A percentile compares a stretch with the other conserved stretches of the same genome.
Evolutionary conservation across 2,797 vertebrate genomes (phyloP).

Genomic region (Darevskia mixta): DNA sequence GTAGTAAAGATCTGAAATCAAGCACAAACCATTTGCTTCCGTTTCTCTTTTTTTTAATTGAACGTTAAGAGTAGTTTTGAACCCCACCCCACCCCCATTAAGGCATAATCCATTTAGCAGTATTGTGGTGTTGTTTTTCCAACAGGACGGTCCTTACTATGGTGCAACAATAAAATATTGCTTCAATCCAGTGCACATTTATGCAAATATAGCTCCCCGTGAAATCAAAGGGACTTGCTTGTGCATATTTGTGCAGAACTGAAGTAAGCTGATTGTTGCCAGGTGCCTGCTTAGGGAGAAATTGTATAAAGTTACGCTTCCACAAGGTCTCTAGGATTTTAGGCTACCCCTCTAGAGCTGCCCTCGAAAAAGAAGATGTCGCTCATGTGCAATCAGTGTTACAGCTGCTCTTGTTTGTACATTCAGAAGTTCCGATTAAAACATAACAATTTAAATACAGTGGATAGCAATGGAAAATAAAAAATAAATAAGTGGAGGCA

Average conservation of each 20-base stretch:
- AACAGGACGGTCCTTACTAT: not conserved
- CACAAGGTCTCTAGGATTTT: constrained; percentile 17
- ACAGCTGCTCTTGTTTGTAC: constrained; percentile 37
- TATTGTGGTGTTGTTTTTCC: constrained; percentile 10
- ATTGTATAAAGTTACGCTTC: constrained; percentile 20
- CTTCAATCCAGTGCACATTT: not conserved
- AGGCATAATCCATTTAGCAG: constrained; percentile 4
- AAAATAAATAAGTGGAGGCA: not conserved
- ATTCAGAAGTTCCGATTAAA: constrained; percentile 56
- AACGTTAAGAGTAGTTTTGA: constrained; percentile 19
- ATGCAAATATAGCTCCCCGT: not conserved
- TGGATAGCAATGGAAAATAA: not conserved
- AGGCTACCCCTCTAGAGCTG: not conserved
- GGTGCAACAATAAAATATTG: not conserved
- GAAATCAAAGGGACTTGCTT: constrained; percentile 7
- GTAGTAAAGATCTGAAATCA: not conserved
- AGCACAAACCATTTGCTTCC: constrained; percentile 29
- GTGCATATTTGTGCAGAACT: not conserved
- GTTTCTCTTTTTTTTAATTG: constrained; percentile 28
- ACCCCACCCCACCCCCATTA: not conserved
- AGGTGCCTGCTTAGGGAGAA: constrained; percentile 15
- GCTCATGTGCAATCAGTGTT: constrained; percentile 31
- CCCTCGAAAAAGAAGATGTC: not conserved
- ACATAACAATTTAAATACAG: constrained; percentile 29
- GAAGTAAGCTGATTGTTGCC: constrained; percentile 17